Percentiles rank a stretch among this genome's conserved stretches.
phyloP scores from a whole-genome alignment of 2,797 vertebrate genomes.

The Lates japonicus region DNA sequence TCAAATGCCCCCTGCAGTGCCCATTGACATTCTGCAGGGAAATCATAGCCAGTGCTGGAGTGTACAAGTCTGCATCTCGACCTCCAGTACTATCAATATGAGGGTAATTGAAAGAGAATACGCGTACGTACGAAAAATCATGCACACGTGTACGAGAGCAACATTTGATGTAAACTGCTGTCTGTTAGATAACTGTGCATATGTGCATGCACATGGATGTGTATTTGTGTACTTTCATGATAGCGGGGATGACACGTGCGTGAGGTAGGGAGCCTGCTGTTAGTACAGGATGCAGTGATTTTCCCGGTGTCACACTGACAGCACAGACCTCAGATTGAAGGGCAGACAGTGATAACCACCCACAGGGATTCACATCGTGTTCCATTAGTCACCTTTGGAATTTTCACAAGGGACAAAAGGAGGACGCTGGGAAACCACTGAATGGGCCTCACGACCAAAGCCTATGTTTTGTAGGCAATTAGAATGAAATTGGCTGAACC shows the following conservation, averaged over 20 bases:
- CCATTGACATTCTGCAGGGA: constrained; percentile 70
- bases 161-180: constrained; percentile 33
- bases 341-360: constrained; percentile 74
- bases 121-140: constrained; percentile 31
- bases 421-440: constrained; percentile 53
- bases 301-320: constrained; percentile 65
- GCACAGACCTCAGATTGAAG: constrained; percentile 70
- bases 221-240: constrained; percentile 38
- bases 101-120: constrained; percentile 63
- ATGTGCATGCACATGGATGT: constrained; percentile 20
- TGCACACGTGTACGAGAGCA: constrained; percentile 23
- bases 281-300: constrained; percentile 68
- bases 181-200: constrained; percentile 31
- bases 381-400: constrained; percentile 78
- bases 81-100: constrained; percentile 51
- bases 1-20: constrained; percentile 64
- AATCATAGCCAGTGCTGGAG: constrained; percentile 39
- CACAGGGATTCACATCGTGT: constrained; percentile 65
- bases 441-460: constrained; percentile 58
- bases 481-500: constrained; percentile 78
- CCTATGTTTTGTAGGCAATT: constrained; percentile 79
- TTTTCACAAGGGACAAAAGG: constrained; percentile 72
- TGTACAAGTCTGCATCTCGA: constrained; percentile 41
- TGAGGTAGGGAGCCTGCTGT: constrained; percentile 62
- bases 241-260: constrained; percentile 34